These are phyloP conservation scores for Heterodera carotae DNA, from an alignment of 1,140 invertebrate species.

Conservation along the genomic window DNA sequence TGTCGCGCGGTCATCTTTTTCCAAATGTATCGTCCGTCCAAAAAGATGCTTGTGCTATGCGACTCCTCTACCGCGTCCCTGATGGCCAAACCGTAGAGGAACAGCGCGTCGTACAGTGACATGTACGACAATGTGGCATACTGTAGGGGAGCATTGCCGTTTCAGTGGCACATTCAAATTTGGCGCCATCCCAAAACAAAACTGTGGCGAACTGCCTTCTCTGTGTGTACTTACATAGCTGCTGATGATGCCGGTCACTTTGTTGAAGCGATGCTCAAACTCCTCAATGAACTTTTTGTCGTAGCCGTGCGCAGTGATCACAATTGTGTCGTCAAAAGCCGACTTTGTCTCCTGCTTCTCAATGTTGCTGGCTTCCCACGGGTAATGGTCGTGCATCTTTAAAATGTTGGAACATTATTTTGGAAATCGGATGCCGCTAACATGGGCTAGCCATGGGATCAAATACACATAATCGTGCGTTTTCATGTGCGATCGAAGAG, in stretches of 20 bases:
- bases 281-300: conserved; percentile 65
- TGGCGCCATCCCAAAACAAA: too few species aligned
- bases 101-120: conserved; percentile 63
- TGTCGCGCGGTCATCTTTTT: conserved; percentile 64
- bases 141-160: conserved; percentile 28
- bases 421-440: conserved; percentile 29
- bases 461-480: conserved; percentile 61
- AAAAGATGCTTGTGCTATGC: conserved; percentile 48
- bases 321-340: conserved; percentile 61
- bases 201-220: background rate
- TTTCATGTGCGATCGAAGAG: conserved; percentile 57
- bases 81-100: conserved; percentile 61
- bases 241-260: conserved; percentile 60
- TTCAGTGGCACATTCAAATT: background rate
- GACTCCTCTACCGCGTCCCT: conserved; percentile 64
- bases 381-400: conserved; percentile 63
- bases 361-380: conserved; percentile 62
- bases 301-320: conserved; percentile 63
- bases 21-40: conserved; percentile 59
- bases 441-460: conserved; percentile 63
- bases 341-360: conserved; percentile 60
- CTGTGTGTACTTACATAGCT: conserved; percentile 51
- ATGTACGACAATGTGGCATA: conserved; percentile 64
- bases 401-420: background rate
- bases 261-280: conserved; percentile 56